Evolutionary conservation across 2,797 vertebrate species (phyloP), one percentile per base, ranked within the genome.

Genomic region (Arctocebus calabarensis): DNA sequence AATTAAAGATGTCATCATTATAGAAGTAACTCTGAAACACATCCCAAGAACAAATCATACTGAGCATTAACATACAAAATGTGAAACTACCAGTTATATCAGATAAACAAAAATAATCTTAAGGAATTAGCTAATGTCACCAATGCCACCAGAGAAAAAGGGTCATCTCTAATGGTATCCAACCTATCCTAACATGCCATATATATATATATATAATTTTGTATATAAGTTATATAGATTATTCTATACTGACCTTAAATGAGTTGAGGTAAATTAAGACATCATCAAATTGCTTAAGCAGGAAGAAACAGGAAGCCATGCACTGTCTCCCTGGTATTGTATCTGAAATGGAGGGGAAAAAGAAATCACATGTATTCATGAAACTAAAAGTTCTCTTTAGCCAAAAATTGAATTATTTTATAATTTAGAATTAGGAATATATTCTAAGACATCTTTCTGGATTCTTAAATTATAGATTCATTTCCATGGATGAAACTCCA

Each of bases 241-340:
- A 82, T 71, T 84, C 43, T 83, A 94, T 93, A 98, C 98, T 97
- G 95, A 99, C 99, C 99, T 99, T 99, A 98, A 99, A 99, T 37
- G 99, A 99, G 98, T 99, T 99, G 95, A 99, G 99, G 98, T 99
- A 99, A 96, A 99, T 99, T 94, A 99, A 99, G 90, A 99, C 99
- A 93, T 99, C 99, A 97, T 99, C 99, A 98, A 99, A 99, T 95
- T 99, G 99, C 90, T 98, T 99, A 93, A 99, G 98, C 90, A 99
- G 99, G 98, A 99, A 99, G 98, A 99, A 99, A 97, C 99, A 99
- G 82, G 99, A 99, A 81, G 99, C 99, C 99, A 99, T 99, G 97
- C 99, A 99, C 97, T 99, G 99, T 96, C 99, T 99, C 75, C 99
- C 99, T n/a, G 99, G 99, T 97, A 99, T 99, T n/a, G 99, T 99